phyloP scores from a whole-genome alignment of 2,888 invertebrate genomes.

The Tachina lurida region DNA sequence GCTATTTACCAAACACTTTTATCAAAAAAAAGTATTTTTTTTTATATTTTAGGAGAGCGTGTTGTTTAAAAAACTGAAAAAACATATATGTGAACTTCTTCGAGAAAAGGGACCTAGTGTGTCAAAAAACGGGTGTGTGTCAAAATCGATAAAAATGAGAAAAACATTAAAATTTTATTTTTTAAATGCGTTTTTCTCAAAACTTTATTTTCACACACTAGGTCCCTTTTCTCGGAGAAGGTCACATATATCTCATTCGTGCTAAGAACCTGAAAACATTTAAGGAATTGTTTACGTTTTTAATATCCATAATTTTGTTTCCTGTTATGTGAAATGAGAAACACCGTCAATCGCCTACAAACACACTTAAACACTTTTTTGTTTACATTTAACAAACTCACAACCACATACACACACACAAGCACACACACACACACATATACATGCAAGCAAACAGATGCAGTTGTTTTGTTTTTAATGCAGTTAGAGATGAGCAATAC shows the following conservation, averaged over 20 bases:
- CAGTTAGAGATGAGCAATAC: no score
- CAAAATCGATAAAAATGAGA: no score
- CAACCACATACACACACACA: neutral
- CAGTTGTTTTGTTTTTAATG: slow-evolving; percentile 15
- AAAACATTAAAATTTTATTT: no score
- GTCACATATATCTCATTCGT: neutral
- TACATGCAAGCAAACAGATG: neutral
- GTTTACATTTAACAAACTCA: neutral
- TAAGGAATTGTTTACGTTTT: neutral
- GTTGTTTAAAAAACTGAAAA: neutral
- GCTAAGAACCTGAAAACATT: slow-evolving; percentile 3
- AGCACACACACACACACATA: neutral
- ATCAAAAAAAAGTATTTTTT: neutral
- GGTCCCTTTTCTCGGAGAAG: no score
- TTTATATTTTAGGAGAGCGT: neutral
- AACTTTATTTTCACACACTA: no score
- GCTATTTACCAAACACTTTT: neutral
- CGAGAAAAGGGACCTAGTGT: no score
- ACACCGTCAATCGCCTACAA: neutral
- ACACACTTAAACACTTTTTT: neutral
- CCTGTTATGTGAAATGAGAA: slow-evolving; percentile 1
- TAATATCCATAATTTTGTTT: slow-evolving; percentile 42
- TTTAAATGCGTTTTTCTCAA: no score
- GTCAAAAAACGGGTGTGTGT: no score
- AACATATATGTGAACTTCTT: no score